phyloP scores from a whole-genome alignment of 2,797 vertebrate species.

The Ciconia nigra region DNA sequence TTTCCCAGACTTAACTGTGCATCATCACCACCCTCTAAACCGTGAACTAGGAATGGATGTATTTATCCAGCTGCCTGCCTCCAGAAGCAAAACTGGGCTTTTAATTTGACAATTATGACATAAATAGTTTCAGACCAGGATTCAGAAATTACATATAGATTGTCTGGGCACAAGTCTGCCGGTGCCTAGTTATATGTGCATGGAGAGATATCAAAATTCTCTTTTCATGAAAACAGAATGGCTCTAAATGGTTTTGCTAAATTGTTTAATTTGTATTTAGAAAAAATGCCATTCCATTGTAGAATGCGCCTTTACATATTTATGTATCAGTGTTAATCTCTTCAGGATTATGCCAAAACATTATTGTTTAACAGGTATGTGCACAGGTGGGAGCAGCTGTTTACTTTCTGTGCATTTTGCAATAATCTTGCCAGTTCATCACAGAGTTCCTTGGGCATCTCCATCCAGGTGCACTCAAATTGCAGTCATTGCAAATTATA shows the following conservation, averaged over 20 bases:
- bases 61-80: neutral
- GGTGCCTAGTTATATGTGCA: neutral
- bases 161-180: neutral
- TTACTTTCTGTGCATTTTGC: neutral
- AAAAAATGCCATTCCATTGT: neutral
- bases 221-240: neutral
- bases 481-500: neutral
- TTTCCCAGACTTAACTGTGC: neutral
- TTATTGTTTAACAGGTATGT: neutral
- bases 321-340: neutral
- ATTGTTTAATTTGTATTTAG: neutral
- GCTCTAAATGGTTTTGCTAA: neutral
- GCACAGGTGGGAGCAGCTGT: neutral
- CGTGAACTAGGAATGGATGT: neutral
- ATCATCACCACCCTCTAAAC: neutral
- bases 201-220: neutral
- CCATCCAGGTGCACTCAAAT: neutral
- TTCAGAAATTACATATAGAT: neutral
- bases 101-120: neutral
- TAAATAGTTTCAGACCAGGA: neutral
- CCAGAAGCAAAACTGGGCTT: neutral
- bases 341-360: neutral
- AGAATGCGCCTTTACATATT: neutral
- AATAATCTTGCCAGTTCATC: neutral
- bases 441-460: neutral